These are phyloP conservation scores for Hydrotaea cyrtoneurina DNA, from an alignment of 2,888 invertebrate species.

Conservation along the genomic window DNA sequence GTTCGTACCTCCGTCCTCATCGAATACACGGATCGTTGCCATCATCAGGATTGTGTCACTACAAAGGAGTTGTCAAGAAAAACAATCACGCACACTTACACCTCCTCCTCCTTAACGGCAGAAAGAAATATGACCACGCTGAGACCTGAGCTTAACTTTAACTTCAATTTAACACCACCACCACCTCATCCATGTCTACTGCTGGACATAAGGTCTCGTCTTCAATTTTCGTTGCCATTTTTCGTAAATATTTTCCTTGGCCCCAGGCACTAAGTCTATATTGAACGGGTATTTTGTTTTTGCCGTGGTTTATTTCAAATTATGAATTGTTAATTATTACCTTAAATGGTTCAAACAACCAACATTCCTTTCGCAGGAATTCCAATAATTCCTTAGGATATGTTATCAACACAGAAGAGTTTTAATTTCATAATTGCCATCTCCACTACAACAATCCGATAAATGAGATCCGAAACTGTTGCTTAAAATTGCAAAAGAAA, in stretches of 20 bases:
- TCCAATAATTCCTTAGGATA: slow-evolving; percentile 12
- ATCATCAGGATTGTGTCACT: not conserved
- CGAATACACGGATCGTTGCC: too few relatives aligned
- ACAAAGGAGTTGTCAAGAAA: not conserved
- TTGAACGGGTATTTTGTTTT: not conserved
- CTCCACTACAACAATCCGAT: not conserved
- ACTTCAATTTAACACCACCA: too few relatives aligned
- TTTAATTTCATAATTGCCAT: not conserved
- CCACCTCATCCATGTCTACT: not conserved
- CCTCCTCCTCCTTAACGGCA: too few relatives aligned
- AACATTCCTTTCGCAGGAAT: slow-evolving; percentile 27
- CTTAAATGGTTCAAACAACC: slow-evolving; percentile 1
- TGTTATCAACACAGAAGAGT: not conserved
- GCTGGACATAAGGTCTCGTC: not conserved
- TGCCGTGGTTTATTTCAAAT: not conserved
- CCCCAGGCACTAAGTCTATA: not conserved
- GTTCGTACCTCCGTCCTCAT: slow-evolving; percentile 46
- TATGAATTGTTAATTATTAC: slow-evolving; percentile 9
- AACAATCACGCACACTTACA: not conserved
- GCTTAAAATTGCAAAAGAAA: too few relatives aligned
- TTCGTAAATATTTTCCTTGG: not conserved
- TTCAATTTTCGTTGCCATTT: not conserved
- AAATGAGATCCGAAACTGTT: not conserved
- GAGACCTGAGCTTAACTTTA: not conserved
- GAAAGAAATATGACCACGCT: not conserved